Evolutionary conservation across 2,797 vertebrate genomes (phyloP), one percentile per base, ranked within the genome.

Genomic region (Oreonectes daqikongensis): DNA sequence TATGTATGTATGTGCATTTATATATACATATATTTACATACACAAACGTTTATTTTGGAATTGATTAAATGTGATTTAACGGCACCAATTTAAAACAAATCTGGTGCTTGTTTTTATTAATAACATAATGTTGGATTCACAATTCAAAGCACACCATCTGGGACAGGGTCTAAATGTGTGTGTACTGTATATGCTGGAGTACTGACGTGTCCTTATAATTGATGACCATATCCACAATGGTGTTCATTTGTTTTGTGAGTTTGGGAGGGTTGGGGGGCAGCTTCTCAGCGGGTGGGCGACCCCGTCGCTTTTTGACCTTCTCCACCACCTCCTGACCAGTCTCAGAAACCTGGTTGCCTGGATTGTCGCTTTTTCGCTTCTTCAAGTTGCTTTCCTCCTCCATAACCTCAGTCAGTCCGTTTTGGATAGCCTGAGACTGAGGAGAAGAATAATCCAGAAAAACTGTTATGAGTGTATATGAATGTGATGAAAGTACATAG

Each of bases 171-270:
- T 8, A 7, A 15, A 15, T 17, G 0, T 66, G 5, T 26, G 8
- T 68, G 22, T 12, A 10, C 35, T 30, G 32, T 4, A 15, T 30
- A 6, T 64, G 8, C 64, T 73, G 8, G n/a, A 50, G 59, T 78
- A 75, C 92, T 90, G 83, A 99, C 97, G 96, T 96, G 59, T 99
- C 97, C 85, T 98, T 99, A 89, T 99, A 99, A 93, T 97, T 99
- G 85, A 98, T 95, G 66, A 99, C 97, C 87, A 98, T 98, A 80
- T 99, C 97, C 48, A 98, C 96, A 85, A 99, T 95, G 2, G 94
- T 95, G 84, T 96, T 98, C 93, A 99, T 97, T 81, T 94, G 97
- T 84, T 95, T 95, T 35, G 97, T 99, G 85, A 99, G 93, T 84
- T 97, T 95, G 2, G 96, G 97, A 28, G 97, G 97, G 74, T 99